Evolutionary conservation across 1,140 invertebrate genomes (phyloP).

Genomic region (Teleopsis dalmanni): DNA sequence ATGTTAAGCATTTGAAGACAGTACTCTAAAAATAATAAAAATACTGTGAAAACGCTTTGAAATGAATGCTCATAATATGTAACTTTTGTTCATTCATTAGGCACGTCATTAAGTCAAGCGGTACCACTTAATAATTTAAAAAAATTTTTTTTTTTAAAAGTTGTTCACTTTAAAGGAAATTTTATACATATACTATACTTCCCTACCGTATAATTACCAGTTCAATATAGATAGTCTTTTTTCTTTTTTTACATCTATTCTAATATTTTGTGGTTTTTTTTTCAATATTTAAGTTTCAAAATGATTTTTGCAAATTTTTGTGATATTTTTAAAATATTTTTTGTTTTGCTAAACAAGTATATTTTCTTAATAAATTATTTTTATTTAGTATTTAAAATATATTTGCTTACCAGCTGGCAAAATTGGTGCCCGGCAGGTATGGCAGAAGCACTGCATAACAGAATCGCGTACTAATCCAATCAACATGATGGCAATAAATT

Average conservation of each 20-base stretch:
- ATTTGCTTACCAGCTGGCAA: conserved; percentile 58
- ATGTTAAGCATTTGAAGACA: no score
- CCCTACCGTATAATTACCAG: no score
- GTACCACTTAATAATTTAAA: not conserved
- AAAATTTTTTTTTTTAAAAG: not conserved
- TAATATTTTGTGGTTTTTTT: not conserved
- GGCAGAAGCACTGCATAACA: conserved; percentile 83
- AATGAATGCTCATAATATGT: no score
- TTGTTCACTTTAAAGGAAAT: not conserved
- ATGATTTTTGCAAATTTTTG: not conserved
- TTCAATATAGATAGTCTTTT: not conserved
- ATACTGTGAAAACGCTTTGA: no score
- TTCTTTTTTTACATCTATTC: not conserved
- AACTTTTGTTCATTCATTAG: no score
- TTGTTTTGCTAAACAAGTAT: not conserved
- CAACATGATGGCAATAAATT: conserved; percentile 53
- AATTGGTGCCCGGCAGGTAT: conserved; percentile 74
- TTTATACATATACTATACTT: no score
- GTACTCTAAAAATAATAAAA: no score
- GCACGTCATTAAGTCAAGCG: no score
- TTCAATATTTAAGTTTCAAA: not conserved
- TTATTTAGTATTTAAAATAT: no score
- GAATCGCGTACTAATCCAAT: conserved; percentile 78
- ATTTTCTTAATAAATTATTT: no score
- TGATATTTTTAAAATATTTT: not conserved